Conservation (phyloP, 2,113 vertebrate genomes). For the Hemiscyllium ocellatum region DNA sequence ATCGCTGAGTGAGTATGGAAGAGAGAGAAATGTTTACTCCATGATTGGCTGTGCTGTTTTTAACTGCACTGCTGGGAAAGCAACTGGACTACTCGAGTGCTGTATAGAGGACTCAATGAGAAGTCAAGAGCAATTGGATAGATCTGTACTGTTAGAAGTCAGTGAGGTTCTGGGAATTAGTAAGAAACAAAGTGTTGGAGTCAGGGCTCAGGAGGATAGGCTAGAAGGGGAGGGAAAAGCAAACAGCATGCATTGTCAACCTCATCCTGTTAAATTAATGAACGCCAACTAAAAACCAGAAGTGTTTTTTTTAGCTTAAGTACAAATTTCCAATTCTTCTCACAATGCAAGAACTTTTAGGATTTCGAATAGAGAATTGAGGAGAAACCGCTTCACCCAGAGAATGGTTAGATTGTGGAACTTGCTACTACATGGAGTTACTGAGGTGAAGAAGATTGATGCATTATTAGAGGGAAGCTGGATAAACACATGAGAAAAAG, state of each 20-base stretch:
- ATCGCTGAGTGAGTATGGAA: too few relatives aligned
- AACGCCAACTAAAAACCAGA: neutral
- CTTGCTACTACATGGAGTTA: neutral
- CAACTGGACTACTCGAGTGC: too few relatives aligned
- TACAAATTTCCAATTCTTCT: neutral
- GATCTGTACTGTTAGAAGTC: too few relatives aligned
- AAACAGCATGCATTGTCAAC: neutral
- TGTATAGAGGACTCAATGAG: too few relatives aligned
- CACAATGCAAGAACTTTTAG: neutral
- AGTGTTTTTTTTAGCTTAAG: neutral
- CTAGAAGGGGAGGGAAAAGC: neutral
- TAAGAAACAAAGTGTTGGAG: too few relatives aligned
- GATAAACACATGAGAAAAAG: neutral
- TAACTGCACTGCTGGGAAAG: too few relatives aligned
- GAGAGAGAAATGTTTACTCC: too few relatives aligned
- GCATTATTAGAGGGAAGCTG: neutral
- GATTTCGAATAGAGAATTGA: neutral
- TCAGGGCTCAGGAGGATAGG: too few relatives aligned
- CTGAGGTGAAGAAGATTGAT: neutral
- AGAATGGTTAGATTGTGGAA: neutral
- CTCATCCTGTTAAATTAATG: neutral
- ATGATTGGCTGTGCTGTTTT: too few relatives aligned
- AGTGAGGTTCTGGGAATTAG: too few relatives aligned
- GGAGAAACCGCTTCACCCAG: neutral
- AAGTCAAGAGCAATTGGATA: too few relatives aligned